Conservation (phyloP, 2,888 invertebrate species). For the Xylophagus ater region DNA sequence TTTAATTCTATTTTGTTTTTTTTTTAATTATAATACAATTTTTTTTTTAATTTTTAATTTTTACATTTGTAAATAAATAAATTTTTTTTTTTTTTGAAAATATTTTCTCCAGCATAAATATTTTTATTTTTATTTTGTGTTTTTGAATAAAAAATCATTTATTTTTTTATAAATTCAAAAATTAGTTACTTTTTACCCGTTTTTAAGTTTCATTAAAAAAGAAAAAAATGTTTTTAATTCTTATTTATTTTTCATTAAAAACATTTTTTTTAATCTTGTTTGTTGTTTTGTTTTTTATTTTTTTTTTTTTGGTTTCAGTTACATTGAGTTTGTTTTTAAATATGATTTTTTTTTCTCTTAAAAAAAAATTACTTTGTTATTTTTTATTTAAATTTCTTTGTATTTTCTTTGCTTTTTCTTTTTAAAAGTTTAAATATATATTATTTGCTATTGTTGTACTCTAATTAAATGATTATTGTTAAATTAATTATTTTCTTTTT, state of each 20-base stretch:
- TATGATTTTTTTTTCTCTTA: background rate
- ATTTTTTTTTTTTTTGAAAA: no score
- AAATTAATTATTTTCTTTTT: background rate
- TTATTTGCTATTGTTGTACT: background rate
- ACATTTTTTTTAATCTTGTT: constrained; percentile 5
- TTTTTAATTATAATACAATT: constrained; percentile 6
- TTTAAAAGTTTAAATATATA: background rate
- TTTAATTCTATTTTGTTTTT: background rate
- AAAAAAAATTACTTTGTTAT: no score
- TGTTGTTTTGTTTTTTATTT: constrained; percentile 3
- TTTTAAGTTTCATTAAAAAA: no score
- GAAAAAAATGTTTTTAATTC: background rate
- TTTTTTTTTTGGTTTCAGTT: background rate
- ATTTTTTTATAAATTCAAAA: no score
- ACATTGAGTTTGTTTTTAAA: background rate
- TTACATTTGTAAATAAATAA: no score
- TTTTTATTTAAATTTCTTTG: background rate
- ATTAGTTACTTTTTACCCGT: no score
- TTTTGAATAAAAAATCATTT: no score
- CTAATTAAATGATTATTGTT: background rate
- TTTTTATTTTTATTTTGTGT: no score
- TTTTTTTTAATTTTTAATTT: no score
- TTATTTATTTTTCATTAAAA: constrained; percentile 1
- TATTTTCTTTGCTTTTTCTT: background rate
- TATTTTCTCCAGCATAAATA: no score